phyloP scores from a whole-genome alignment of 2,797 vertebrate genomes.

The Florisuga fusca region DNA sequence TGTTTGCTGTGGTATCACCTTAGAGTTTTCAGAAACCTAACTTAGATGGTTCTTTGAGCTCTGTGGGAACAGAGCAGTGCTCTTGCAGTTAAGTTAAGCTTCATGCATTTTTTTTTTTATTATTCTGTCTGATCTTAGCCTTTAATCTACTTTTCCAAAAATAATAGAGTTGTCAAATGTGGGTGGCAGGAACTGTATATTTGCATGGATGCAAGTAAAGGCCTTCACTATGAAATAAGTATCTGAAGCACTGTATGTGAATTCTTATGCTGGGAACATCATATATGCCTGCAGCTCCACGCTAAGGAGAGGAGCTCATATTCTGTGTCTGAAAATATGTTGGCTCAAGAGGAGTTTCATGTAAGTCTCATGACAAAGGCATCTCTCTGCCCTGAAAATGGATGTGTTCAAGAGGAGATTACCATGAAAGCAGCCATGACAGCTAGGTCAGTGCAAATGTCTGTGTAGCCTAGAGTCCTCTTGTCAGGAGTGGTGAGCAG shows the following conservation, averaged over 20 bases:
- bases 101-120: constrained; percentile 23
- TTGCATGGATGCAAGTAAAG: constrained; percentile 34
- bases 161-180: constrained; percentile 14
- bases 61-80: not conserved
- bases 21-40: not conserved
- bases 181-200: not conserved
- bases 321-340: not conserved
- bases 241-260: not conserved
- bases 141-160: constrained; percentile 56
- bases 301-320: not conserved
- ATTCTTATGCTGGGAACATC: not conserved
- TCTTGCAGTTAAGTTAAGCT: not conserved
- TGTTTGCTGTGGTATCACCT: not conserved
- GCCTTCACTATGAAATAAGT: not conserved
- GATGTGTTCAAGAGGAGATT: not conserved
- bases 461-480: not conserved
- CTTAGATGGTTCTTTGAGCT: not conserved
- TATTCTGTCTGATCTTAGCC: constrained; percentile 45
- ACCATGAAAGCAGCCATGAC: not conserved
- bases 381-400: not conserved
- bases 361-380: not conserved
- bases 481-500: not conserved
- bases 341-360: not conserved
- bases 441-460: not conserved
- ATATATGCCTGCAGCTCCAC: not conserved